Conservation (phyloP, 2,888 invertebrate genomes). For the Cataglyphis altisquamis region DNA sequence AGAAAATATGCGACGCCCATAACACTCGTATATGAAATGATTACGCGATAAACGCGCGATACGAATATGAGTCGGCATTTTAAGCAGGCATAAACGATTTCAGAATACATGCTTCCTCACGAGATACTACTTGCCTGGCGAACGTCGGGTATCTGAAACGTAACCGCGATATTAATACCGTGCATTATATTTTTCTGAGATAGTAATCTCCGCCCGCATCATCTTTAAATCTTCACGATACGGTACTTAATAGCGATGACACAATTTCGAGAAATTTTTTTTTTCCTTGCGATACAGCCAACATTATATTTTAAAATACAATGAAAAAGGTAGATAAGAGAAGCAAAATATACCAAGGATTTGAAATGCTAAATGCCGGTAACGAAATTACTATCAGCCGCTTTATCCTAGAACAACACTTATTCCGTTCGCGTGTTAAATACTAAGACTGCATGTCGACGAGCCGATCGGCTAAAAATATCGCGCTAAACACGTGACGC, state of each 20-base stretch:
- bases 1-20: neutral
- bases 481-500: slow-evolving; percentile 21
- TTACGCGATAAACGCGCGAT: neutral
- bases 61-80: neutral
- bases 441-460: slow-evolving; percentile 15
- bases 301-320: neutral
- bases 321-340: neutral
- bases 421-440: slow-evolving; percentile 22
- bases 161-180: slow-evolving; percentile 36
- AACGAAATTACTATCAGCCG: neutral
- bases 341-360: neutral
- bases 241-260: neutral
- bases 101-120: neutral
- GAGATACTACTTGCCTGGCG: neutral
- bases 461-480: slow-evolving; percentile 37
- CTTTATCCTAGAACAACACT: neutral
- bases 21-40: slow-evolving; percentile 7
- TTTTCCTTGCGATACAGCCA: neutral
- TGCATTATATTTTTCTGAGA: slow-evolving; percentile 15
- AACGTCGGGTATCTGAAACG: slow-evolving; percentile 11
- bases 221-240: neutral
- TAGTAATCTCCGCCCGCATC: slow-evolving; percentile 10
- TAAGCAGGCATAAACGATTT: slow-evolving; percentile 22
- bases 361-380: neutral
- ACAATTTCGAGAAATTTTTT: neutral